Base-by-base conservation (phyloP, 1,140 invertebrate species). In the Apis laboriosa region DNA sequence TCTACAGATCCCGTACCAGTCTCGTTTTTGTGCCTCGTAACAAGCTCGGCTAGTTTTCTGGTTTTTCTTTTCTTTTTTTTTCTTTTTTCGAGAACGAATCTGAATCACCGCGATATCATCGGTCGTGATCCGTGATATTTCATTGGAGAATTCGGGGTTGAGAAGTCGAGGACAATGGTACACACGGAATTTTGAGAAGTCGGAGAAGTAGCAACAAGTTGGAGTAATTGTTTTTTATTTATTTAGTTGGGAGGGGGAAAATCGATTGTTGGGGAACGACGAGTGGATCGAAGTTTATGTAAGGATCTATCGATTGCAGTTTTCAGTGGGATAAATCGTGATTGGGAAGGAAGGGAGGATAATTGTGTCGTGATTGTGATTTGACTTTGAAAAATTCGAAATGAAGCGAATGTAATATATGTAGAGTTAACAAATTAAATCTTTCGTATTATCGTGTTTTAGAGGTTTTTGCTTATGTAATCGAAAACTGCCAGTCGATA, bases 1-100 rank as follows among this genome's bases (percentile, higher is more conserved):
- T 85, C 66, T 84, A 82, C 49, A 83, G 78, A 81, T 70, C 75
- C 75, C 34, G 34, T 43, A 66, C 15, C 72, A 63, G 76, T 53
- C 67, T 73, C 34, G 24, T 34, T 34, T 79, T 72, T 21, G 34
- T 34, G 21, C 4, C 24, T 58, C 49, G 1, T 1, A 9, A 15
- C 70, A 15, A 21, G 1, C 13, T n/a, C 7, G 9, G n/a, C n/a
- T 12, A 64, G 15, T 24, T 8, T 64, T 17, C 24, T 13, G 17
- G 2, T 9, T 21, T 9, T 1, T 17, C 3, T 34, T 34, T 34
- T 3, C 3, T 34, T 34, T 34, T 53, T 53, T 9, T 13, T 11
- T 53, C 11, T 13, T 9, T 12, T 12, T 64, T 17, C 15, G 15
- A 28, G 28, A 17, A 28, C 24, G 55, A 61, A 70, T n/a, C 43